Conservation (phyloP, 1,140 invertebrate genomes). For the Drosophila paulistorum region DNA sequence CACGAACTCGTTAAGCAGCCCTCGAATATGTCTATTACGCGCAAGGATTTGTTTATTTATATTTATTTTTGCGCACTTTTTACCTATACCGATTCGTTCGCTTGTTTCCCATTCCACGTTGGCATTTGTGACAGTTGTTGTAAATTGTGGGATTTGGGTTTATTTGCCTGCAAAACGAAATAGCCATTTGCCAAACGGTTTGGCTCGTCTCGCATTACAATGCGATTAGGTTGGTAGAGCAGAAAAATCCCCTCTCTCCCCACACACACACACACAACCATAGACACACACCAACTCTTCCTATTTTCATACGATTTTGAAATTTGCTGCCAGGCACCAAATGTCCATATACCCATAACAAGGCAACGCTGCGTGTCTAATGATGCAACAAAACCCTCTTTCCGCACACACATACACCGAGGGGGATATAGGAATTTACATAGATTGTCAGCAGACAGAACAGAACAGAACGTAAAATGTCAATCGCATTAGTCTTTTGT, state of each 20-base stretch:
- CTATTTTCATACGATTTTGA: constrained; percentile 17
- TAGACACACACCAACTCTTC: background rate
- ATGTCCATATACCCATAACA: constrained; percentile 22
- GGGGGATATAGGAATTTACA: background rate
- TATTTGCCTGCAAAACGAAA: constrained; percentile 23
- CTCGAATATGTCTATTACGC: background rate
- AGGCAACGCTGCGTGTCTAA: constrained; percentile 41
- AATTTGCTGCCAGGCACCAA: constrained; percentile 8
- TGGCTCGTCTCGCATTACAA: constrained; percentile 15
- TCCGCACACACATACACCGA: constrained; percentile 2
- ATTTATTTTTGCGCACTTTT: constrained; percentile 11
- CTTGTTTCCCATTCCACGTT: background rate
- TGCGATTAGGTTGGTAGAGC: constrained; percentile 21
- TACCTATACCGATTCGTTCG: background rate
- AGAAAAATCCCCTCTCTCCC: background rate
- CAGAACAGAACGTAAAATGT: constrained; percentile 35
- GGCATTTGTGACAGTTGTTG: constrained; percentile 12
- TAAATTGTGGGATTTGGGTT: constrained; percentile 24
- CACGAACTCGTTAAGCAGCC: background rate
- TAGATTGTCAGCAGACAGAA: constrained; percentile 6
- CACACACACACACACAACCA: background rate
- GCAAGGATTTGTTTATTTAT: background rate
- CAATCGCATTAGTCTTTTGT: constrained; percentile 55
- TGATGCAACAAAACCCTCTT: constrained; percentile 31
- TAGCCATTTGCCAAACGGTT: constrained; percentile 16